Percentiles rank a stretch among this genome's conserved stretches.
Conservation (phyloP, 2,797 vertebrate genomes). For the Kryptolebias ocellatus region DNA sequence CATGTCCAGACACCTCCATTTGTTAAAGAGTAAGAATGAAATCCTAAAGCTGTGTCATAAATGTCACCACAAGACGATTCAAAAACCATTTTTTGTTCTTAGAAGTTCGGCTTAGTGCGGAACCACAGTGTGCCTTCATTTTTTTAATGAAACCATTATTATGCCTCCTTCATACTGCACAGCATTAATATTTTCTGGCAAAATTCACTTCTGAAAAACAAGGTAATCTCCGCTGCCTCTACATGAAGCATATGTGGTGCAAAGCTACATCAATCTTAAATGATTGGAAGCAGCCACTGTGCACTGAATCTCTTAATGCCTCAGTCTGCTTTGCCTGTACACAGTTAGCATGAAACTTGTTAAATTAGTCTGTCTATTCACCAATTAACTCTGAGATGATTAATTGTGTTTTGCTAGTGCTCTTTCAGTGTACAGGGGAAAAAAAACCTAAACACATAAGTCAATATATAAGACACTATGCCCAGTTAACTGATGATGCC, state of each 20-base stretch:
- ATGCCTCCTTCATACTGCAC: conserved; percentile 48
- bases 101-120: background rate
- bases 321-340: conserved; percentile 69
- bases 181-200: conserved; percentile 64
- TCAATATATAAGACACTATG: conserved; percentile 18
- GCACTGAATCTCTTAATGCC: conserved; percentile 64
- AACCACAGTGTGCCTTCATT: conserved; percentile 10
- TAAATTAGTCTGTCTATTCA: conserved; percentile 75
- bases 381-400: conserved; percentile 78
- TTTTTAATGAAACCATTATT: conserved; percentile 47
- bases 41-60: conserved; percentile 35
- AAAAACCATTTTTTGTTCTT: conserved; percentile 10
- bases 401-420: conserved; percentile 68
- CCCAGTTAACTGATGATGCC: conserved; percentile 13
- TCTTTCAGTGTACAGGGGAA: conserved; percentile 31
- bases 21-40: conserved; percentile 53
- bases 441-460: conserved; percentile 12
- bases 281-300: conserved; percentile 76
- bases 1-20: conserved; percentile 48
- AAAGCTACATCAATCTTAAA: conserved; percentile 78
- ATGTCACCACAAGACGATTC: conserved; percentile 37
- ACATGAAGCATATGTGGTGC: conserved; percentile 74
- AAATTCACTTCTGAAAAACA: conserved; percentile 68
- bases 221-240: conserved; percentile 68
- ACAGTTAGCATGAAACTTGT: conserved; percentile 71